Evolutionary conservation across 2,888 invertebrate species (phyloP).

Genomic region (Drosophila merina): DNA sequence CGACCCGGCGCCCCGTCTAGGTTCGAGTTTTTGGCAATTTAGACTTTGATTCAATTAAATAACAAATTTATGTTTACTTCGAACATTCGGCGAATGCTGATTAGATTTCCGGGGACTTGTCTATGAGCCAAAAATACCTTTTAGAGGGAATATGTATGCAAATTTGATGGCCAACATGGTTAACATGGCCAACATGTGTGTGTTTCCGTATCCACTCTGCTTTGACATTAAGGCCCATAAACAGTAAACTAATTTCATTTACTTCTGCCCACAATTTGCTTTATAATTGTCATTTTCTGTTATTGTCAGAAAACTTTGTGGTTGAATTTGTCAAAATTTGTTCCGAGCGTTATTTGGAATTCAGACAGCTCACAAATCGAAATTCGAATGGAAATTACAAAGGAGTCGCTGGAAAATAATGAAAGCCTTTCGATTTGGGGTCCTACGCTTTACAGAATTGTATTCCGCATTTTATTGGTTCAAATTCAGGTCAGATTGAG

Average conservation of each 20-base stretch:
- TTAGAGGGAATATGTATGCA: slow-evolving; percentile 25
- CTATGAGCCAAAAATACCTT: slow-evolving; percentile 17
- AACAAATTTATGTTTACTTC: slow-evolving; percentile 53
- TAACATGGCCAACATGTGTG: slow-evolving; percentile 35
- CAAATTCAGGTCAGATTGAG: too few species aligned
- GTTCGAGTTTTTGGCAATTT: slow-evolving; percentile 41
- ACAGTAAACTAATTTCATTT: slow-evolving; percentile 60
- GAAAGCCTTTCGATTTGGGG: not conserved
- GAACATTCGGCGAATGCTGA: slow-evolving; percentile 20
- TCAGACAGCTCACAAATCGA: not conserved
- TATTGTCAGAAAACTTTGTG: slow-evolving; percentile 43
- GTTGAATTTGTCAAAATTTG: slow-evolving; percentile 38
- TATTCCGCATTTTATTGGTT: not conserved
- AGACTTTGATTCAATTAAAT: slow-evolving; percentile 66
- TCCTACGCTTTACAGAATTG: not conserved
- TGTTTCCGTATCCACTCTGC: slow-evolving; percentile 11
- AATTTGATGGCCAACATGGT: slow-evolving; percentile 14
- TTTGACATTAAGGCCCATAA: slow-evolving; percentile 50
- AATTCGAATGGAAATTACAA: slow-evolving; percentile 7
- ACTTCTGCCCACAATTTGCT: slow-evolving; percentile 36
- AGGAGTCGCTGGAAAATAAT: slow-evolving; percentile 15
- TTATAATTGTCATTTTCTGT: slow-evolving; percentile 46
- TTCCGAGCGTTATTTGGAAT: slow-evolving; percentile 2
- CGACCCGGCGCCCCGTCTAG: slow-evolving; percentile 1
- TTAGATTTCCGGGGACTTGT: slow-evolving; percentile 30